These are phyloP conservation scores for Danio rerio DNA, from an alignment of 2,113 vertebrate species.

Conservation along the genomic window DNA sequence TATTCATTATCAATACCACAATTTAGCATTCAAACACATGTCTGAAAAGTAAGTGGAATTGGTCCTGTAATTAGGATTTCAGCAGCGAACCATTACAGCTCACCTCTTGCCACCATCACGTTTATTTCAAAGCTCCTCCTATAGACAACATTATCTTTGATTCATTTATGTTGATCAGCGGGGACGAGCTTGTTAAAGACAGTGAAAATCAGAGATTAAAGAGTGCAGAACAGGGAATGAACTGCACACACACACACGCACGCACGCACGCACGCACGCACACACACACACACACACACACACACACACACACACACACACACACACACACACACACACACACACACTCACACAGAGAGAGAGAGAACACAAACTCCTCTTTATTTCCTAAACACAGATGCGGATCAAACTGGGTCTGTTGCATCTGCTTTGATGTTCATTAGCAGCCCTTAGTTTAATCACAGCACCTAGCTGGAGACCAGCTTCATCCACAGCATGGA, in stretches of 20 bases:
- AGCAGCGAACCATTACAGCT: constrained; percentile 26
- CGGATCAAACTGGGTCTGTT: constrained; percentile 40
- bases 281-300: no score
- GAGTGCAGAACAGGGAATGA: constrained; percentile 44
- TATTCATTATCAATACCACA: not conserved
- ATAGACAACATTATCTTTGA: constrained; percentile 53
- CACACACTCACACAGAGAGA: not conserved
- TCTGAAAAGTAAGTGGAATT: constrained; percentile 18
- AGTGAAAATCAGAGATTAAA: constrained; percentile 52
- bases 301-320: no score
- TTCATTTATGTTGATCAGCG: constrained; percentile 50
- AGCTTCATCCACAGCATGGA: constrained; percentile 46
- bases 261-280: no score
- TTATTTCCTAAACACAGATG: constrained; percentile 23
- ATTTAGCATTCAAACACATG: not conserved
- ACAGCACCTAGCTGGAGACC: constrained; percentile 45
- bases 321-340: no score
- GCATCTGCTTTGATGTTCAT: constrained; percentile 52
- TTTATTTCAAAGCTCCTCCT: constrained; percentile 37
- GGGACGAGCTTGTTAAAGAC: constrained; percentile 44
- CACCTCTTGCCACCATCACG: constrained; percentile 31
- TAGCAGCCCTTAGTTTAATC: constrained; percentile 45
- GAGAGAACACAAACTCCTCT: constrained; percentile 36
- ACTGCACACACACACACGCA: not conserved
- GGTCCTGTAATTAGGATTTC: constrained; percentile 36